phyloP scores from a whole-genome alignment of 2,113 vertebrate genomes.

The Anguilla japonica region DNA sequence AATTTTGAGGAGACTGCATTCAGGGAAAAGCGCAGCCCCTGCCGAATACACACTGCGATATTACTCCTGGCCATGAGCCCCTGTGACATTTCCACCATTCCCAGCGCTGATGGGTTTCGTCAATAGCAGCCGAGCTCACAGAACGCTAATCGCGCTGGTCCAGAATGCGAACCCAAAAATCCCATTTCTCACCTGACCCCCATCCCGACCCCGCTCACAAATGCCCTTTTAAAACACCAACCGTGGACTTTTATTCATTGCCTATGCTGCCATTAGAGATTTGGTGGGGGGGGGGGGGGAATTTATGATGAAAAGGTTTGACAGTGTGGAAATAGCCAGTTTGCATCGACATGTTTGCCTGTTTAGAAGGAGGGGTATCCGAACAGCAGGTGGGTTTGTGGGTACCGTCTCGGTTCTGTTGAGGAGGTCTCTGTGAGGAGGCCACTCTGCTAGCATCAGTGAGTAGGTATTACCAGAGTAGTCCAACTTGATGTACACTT shows the following conservation, averaged over 20 bases:
- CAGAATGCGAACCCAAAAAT: neutral
- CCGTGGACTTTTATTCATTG: neutral
- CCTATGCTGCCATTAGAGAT: neutral
- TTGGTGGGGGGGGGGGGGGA: neutral
- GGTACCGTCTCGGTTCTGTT: neutral
- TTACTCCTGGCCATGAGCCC: neutral
- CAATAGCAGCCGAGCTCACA: neutral
- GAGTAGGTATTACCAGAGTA: slow-evolving; percentile 68
- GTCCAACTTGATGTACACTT: slow-evolving; percentile 76
- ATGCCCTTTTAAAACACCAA: neutral
- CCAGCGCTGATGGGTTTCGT: neutral
- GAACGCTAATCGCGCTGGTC: neutral
- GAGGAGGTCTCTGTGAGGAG: slow-evolving; percentile 33
- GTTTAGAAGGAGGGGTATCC: slow-evolving; percentile 41
- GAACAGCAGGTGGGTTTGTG: neutral
- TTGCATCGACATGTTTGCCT: slow-evolving; percentile 57
- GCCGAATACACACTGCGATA: neutral
- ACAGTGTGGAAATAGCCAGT: slow-evolving; percentile 45
- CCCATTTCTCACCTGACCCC: neutral
- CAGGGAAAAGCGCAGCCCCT: neutral
- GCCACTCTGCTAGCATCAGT: slow-evolving; percentile 75
- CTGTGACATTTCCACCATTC: neutral
- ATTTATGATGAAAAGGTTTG: neutral
- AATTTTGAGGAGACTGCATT: neutral
- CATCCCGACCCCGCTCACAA: neutral